Evolutionary conservation across 92 coral and sea anemone genomes (phyloP).

Genomic region (Phenganax stokvisi): DNA sequence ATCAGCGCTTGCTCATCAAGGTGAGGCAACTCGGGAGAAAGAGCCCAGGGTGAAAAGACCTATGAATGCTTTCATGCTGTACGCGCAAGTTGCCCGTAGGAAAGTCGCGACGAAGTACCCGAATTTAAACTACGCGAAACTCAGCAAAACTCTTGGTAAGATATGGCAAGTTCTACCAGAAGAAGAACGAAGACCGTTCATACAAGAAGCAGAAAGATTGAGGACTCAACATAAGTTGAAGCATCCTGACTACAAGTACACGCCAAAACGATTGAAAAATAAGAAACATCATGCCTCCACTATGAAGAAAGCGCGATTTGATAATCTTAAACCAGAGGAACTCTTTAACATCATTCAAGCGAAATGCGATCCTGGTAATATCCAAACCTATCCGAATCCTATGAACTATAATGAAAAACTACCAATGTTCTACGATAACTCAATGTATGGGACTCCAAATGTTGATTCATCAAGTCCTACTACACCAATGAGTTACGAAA

Average conservation of each 20-base stretch:
- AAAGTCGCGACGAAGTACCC: slow-evolving; percentile 97
- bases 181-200: slow-evolving; percentile 92
- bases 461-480: neutral
- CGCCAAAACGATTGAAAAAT: slow-evolving; percentile 91
- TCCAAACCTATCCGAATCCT: neutral
- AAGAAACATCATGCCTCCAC: slow-evolving; percentile 30
- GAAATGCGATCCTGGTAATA: neutral
- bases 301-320: slow-evolving; percentile 4
- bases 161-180: slow-evolving; percentile 94
- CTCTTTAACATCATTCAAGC: slow-evolving; percentile 27
- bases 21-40: slow-evolving; percentile 65
- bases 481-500: neutral
- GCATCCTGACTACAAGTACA: slow-evolving; percentile 94
- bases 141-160: slow-evolving; percentile 94
- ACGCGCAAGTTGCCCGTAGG: slow-evolving; percentile 98
- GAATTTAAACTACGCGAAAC: slow-evolving; percentile 94
- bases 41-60: slow-evolving; percentile 95
- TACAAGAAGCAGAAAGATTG: slow-evolving; percentile 94
- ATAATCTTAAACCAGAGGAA: slow-evolving; percentile 35
- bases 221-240: slow-evolving; percentile 90
- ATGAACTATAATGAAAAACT: neutral
- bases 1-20: slow-evolving; percentile 80
- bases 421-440: neutral
- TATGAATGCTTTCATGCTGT: slow-evolving; percentile 98
- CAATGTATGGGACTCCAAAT: neutral